A percentile compares a stretch with the other conserved stretches of the same genome.
phyloP scores from a whole-genome alignment of 2,888 invertebrate species.

The Melipona beecheii region DNA sequence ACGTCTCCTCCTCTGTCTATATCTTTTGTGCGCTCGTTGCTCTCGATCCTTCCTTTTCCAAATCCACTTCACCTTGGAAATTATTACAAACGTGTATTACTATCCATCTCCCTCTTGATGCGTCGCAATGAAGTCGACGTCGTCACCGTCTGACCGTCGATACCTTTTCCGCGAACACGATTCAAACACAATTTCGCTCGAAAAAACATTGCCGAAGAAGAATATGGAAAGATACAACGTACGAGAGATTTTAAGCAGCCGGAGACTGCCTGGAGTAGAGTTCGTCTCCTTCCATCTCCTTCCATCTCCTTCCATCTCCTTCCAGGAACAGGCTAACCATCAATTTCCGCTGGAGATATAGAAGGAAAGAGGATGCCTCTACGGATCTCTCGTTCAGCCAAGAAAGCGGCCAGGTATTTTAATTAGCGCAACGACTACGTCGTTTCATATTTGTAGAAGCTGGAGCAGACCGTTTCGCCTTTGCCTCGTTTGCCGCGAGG shows the following conservation, averaged over 20 bases:
- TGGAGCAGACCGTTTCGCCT: slow-evolving; percentile 66
- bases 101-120: no score
- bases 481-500: slow-evolving; percentile 57
- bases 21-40: neutral
- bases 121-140: no score
- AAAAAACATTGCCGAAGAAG: no score
- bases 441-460: slow-evolving; percentile 76
- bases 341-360: slow-evolving; percentile 24
- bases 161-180: no score
- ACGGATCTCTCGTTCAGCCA: slow-evolving; percentile 57
- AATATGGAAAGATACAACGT: no score
- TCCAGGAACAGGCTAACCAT: slow-evolving; percentile 3
- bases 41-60: neutral
- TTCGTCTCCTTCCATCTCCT: slow-evolving; percentile 38
- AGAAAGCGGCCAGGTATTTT: slow-evolving; percentile 77
- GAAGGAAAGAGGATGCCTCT: slow-evolving; percentile 13
- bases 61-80: no score
- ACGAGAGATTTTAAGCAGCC: slow-evolving; percentile 6
- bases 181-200: no score
- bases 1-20: neutral
- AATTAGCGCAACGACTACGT: slow-evolving; percentile 78
- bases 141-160: no score
- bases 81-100: no score
- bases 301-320: no score
- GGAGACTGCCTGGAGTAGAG: slow-evolving; percentile 33